A percentile compares a stretch with the other conserved stretches of the same genome.
phyloP scores from a whole-genome alignment of 1,140 invertebrate genomes.

The Leptestheria dahalacensis region DNA sequence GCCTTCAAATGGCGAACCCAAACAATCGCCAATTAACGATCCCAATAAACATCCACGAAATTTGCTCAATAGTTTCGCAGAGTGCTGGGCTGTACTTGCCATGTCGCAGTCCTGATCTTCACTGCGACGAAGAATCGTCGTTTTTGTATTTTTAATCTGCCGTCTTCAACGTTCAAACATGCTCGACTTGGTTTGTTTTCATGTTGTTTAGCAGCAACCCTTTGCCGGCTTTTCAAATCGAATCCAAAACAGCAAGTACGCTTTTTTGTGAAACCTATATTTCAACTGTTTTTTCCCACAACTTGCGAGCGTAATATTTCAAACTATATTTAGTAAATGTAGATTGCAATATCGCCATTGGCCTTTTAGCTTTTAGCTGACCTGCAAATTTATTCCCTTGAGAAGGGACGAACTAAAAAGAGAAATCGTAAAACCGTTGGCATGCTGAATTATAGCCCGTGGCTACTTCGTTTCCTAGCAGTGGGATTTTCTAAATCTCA shows the following conservation, averaged over 20 bases:
- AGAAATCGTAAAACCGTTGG: no score
- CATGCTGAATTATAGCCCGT: no score
- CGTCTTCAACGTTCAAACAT: not conserved
- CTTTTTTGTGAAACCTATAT: not conserved
- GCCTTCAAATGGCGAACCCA: constrained; percentile 52
- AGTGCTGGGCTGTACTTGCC: not conserved
- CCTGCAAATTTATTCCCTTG: no score
- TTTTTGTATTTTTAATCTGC: no score
- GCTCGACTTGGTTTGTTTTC: not conserved
- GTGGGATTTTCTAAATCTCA: no score
- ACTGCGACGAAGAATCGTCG: not conserved
- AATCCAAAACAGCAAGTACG: not conserved
- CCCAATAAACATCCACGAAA: constrained; percentile 51
- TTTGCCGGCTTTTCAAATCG: not conserved
- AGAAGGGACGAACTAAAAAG: no score
- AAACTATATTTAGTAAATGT: no score
- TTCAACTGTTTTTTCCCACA: not conserved
- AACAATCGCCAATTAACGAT: constrained; percentile 51
- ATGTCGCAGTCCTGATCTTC: not conserved
- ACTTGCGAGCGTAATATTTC: no score
- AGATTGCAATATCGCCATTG: no score
- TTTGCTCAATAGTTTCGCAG: constrained; percentile 28
- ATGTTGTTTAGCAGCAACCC: not conserved
- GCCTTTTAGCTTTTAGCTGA: no score
- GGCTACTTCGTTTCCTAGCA: no score